Evolutionary conservation across 2,797 vertebrate species (phyloP).

Genomic region (Tympanoctomys barrerae): DNA sequence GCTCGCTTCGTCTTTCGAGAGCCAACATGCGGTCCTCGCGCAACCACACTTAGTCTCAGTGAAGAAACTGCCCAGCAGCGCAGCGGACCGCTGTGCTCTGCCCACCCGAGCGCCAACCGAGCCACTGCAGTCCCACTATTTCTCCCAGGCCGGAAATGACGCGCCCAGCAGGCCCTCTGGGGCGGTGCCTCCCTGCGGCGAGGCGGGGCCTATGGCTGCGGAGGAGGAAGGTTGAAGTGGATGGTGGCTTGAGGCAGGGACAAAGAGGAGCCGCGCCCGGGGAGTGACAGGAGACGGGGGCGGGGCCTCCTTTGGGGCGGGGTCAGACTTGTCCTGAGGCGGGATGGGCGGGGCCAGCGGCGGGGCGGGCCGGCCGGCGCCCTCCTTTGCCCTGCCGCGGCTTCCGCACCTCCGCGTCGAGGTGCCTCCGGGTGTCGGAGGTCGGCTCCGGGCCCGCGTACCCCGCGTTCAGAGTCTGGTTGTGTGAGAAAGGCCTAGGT

Average conservation of each 20-base stretch:
- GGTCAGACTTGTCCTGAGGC: background rate
- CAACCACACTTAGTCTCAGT: background rate
- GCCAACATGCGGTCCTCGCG: too few relatives aligned
- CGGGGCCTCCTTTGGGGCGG: background rate
- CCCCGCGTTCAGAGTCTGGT: background rate
- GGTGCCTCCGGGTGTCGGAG: background rate
- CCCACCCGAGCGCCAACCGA: accelerated
- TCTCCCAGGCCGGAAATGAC: background rate
- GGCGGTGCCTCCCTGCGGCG: too few relatives aligned
- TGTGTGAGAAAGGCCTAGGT: background rate
- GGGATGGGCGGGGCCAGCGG: background rate
- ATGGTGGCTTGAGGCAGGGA: too few relatives aligned
- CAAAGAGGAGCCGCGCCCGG: background rate
- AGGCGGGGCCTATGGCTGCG: background rate
- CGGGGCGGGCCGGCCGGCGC: background rate
- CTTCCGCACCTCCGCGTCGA: background rate
- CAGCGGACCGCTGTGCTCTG: too few relatives aligned
- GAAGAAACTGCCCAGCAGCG: background rate
- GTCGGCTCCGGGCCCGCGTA: background rate
- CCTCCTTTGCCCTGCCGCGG: background rate
- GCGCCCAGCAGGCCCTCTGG: background rate
- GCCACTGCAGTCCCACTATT: background rate
- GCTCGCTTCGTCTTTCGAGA: background rate
- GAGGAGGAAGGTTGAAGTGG: too few relatives aligned
- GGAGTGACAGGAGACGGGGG: background rate